Base-by-base conservation (phyloP, 2,888 invertebrate species). In the Protula sp. region DNA sequence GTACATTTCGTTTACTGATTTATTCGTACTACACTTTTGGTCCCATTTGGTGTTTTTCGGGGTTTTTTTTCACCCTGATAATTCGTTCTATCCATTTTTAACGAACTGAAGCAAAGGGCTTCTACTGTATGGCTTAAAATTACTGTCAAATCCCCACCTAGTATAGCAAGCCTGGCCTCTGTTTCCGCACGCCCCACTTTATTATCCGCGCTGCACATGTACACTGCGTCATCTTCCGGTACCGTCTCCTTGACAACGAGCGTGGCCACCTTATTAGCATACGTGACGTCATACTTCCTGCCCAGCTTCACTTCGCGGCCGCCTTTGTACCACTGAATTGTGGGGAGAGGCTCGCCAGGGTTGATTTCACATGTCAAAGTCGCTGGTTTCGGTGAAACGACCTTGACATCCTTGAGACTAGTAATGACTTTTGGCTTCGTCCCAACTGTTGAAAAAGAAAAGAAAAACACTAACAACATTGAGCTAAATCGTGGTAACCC, bases 261-360 rank as follows among this genome's bases (percentile, higher is more conserved):
- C 19, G 50, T 30, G 14, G 66, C 88, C 0, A 79, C 82, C 69
- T 93, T 82, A 5, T 92, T 94, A 75, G 97, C 94, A 63, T 89
- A 87, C 81, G 91, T 90, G 77, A 97, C 92, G 72, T 89, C 89
- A 83, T 94, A 91, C 58, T 95, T 89, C 30, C 73, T 71, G 53
- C 73, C 70, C 30, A 66, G 31, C 38, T 67, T 53, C 28, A 67
- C 38, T 58, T 65, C 65, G 47, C 58, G 60, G 53, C 47, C 55
- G 28, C 62, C 63, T 53, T 67, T 65, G 62, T 60, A 71, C 71
- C 71, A 71, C 22, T 57, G 57, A 45, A 70, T 55, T 22, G 59
- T 63, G 30, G 70, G 59, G 24, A 31, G 47, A 2, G 71, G 71
- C 24, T 68, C 58, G 2, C 70, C 70, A 1, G 62, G 54, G 2